Percentiles rank a stretch among this genome's conserved stretches.
These are phyloP conservation scores for Fragum whitleyi DNA, from an alignment of 2,888 invertebrate genomes.

Conservation along the genomic window DNA sequence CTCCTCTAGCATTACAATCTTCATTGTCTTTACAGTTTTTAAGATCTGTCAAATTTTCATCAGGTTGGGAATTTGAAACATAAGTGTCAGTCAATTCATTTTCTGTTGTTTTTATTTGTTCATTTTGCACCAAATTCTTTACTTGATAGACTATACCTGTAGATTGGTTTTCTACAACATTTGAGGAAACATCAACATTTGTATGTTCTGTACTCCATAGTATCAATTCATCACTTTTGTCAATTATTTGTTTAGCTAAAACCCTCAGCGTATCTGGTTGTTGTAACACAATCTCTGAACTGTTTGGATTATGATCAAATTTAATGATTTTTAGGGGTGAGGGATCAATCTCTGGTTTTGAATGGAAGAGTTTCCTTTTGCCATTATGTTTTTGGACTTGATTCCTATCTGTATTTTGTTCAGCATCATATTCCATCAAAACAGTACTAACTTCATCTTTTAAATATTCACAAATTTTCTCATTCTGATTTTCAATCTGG, in stretches of 20 bases:
- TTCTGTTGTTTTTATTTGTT: too few species aligned
- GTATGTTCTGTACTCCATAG: neutral
- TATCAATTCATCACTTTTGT: neutral
- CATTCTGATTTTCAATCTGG: neutral
- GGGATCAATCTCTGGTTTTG: neutral
- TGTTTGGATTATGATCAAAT: neutral
- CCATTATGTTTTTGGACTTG: neutral
- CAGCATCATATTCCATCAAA: too few species aligned
- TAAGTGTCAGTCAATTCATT: too few species aligned
- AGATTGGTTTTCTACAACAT: too few species aligned
- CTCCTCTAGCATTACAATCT: too few species aligned
- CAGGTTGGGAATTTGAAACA: too few species aligned
- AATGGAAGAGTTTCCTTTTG: slow-evolving; percentile 15
- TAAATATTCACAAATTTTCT: neutral
- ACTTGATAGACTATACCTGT: too few species aligned
- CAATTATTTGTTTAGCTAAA: neutral
- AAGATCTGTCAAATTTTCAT: too few species aligned
- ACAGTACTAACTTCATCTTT: neutral
- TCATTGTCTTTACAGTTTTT: too few species aligned
- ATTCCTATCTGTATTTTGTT: too few species aligned
- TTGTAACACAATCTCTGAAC: neutral
- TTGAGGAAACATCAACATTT: neutral
- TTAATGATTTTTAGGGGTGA: neutral
- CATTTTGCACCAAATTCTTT: too few species aligned
- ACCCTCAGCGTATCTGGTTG: neutral